These are phyloP conservation scores for Aspidiotus rigidus DNA, from an alignment of 2,888 invertebrate genomes.

Conservation along the genomic window DNA sequence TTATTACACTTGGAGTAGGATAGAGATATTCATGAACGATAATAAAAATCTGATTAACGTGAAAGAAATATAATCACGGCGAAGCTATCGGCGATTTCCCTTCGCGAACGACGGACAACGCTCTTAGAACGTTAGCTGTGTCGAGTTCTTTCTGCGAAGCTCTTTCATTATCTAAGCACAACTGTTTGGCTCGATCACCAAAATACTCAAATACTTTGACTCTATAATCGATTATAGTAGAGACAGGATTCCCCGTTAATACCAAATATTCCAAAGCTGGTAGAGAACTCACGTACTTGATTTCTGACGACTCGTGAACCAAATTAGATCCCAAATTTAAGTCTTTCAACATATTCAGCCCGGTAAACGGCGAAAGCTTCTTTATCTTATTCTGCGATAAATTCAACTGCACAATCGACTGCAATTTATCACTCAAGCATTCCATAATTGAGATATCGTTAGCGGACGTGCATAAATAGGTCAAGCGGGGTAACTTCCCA, in stretches of 20 bases:
- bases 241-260: conserved; percentile 81
- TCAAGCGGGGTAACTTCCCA: conserved; percentile 65
- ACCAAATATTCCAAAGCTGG: conserved; percentile 81
- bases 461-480: conserved; percentile 66
- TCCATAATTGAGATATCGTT: conserved; percentile 65
- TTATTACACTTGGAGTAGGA: too few species aligned
- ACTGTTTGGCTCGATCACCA: conserved; percentile 68
- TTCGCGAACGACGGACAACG: conserved; percentile 67
- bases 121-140: conserved; percentile 81
- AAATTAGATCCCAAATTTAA: conserved; percentile 80
- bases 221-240: conserved; percentile 77
- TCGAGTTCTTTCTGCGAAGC: conserved; percentile 82
- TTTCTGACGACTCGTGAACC: conserved; percentile 69
- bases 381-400: conserved; percentile 74
- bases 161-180: conserved; percentile 78
- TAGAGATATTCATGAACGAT: too few species aligned
- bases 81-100: conserved; percentile 47
- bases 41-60: background rate
- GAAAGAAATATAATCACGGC: background rate
- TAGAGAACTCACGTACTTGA: conserved; percentile 65
- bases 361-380: conserved; percentile 61
- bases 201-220: conserved; percentile 82
- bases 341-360: conserved; percentile 74
- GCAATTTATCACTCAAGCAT: conserved; percentile 73
- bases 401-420: conserved; percentile 76